phyloP scores from a whole-genome alignment of 1,140 invertebrate species.

The Drosophila aff. region DNA sequence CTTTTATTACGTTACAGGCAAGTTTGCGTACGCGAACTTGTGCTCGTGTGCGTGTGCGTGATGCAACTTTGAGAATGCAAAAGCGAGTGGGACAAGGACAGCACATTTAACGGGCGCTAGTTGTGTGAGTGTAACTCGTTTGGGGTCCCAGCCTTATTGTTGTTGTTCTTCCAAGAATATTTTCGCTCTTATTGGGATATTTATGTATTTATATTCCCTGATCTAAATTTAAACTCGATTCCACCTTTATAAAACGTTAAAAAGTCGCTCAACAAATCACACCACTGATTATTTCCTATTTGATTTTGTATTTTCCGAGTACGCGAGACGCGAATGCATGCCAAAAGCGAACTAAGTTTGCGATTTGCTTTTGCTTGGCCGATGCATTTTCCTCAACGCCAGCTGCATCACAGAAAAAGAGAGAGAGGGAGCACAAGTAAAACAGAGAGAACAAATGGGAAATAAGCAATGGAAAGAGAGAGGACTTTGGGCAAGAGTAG shows the following conservation, averaged over 20 bases:
- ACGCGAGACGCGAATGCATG: conserved; percentile 21
- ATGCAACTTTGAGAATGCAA: conserved; percentile 63
- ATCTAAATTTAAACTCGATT: conserved; percentile 8
- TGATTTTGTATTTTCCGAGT: conserved; percentile 6
- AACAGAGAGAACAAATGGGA: conserved; percentile 9
- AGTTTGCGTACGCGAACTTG: conserved; percentile 27
- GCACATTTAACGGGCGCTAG: conserved; percentile 11
- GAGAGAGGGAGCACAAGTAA: conserved; percentile 1
- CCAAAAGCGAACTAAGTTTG: conserved; percentile 28
- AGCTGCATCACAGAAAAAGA: not conserved
- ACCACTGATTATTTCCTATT: conserved; percentile 10
- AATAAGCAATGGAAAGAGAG: not conserved
- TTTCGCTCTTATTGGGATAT: conserved; percentile 33
- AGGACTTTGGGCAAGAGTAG: not conserved
- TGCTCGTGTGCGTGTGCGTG: conserved; percentile 37
- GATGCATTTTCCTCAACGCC: conserved; percentile 15
- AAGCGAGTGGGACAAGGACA: conserved; percentile 27
- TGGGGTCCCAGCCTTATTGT: conserved; percentile 29
- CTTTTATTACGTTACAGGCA: conserved; percentile 76
- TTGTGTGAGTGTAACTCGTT: conserved; percentile 61
- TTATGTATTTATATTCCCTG: conserved; percentile 1
- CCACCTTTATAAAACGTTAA: not conserved
- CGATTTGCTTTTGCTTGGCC: conserved; percentile 4
- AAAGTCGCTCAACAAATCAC: not conserved
- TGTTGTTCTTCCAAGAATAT: conserved; percentile 29